phyloP scores from a whole-genome alignment of 2,113 vertebrate species.

The Oncorhynchus gorbuscha region DNA sequence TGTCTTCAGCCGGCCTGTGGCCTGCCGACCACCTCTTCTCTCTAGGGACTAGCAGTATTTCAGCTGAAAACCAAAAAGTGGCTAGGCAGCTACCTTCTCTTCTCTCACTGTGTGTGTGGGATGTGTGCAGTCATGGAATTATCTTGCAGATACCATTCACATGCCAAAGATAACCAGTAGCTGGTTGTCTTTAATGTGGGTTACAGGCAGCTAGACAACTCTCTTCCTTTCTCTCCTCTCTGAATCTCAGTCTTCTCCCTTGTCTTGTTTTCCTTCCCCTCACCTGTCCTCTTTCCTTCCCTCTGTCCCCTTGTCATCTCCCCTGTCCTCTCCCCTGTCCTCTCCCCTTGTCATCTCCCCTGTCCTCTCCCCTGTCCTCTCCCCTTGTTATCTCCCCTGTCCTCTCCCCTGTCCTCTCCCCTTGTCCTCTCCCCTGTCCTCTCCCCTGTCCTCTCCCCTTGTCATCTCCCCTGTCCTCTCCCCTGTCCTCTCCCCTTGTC shows the following conservation, averaged over 20 bases:
- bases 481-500: too few relatives aligned
- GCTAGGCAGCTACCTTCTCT: conserved; percentile 38
- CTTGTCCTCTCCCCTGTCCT: too few relatives aligned
- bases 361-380: conserved; percentile 21
- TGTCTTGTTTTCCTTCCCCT: background rate
- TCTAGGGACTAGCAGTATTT: too few relatives aligned
- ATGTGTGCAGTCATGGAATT: conserved; percentile 48
- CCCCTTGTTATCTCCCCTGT: too few relatives aligned
- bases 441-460: background rate
- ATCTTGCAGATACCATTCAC: conserved; percentile 47
- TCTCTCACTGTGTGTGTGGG: conserved; percentile 57
- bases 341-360: background rate
- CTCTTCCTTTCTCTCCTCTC: conserved; percentile 1
- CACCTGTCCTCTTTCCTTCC: background rate
- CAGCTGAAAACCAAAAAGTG: too few relatives aligned
- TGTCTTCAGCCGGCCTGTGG: background rate
- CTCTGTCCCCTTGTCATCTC: too few relatives aligned
- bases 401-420: conserved; percentile 49
- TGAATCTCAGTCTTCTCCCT: background rate
- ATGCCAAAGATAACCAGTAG: background rate
- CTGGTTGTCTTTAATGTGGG: too few relatives aligned
- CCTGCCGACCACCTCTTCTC: too few relatives aligned
- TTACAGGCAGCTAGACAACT: background rate
- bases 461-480: too few relatives aligned
- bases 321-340: background rate